Base-by-base conservation (phyloP, 2,888 invertebrate genomes). In the Eurois occulta region DNA sequence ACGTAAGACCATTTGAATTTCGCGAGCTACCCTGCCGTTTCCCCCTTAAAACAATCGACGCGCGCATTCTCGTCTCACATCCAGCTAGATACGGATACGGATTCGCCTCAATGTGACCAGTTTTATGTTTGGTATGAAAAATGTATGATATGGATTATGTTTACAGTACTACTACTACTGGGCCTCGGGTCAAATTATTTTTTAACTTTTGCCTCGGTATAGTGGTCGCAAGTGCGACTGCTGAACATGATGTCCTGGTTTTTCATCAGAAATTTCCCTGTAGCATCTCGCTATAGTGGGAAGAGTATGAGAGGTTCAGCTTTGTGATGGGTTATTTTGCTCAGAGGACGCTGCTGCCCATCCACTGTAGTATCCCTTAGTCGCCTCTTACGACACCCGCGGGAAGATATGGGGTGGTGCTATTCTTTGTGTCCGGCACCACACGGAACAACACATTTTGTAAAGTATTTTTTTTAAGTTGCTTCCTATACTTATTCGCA, bases 361-460 rank as follows among this genome's bases (percentile, higher is more conserved):
- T 75, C 52, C 48, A 75, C 48, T n/a, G 3, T 43, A n/a, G 10
- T 28, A 38, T 28, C 76, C 81, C 80, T 85, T 69, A 83, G 83
- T 83, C 83, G 83, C 72, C 76, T 83, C 24, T 76, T 85, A 83
- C 83, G 83, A 83, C 83, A 84, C 85, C 83, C 85, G 65, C n/a
- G 76, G 85, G 73, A 66, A 38, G 66, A 58, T 24, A 76, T 2
- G 85, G 85, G 73, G 76, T 80, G 73, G 58, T 75, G 60, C 72
- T 83, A 85, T 85, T 72, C 75, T 72, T 85, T 75, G 65, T 35
- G 58, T 75, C 80, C 83, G 83, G 21, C 83, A 83, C 83, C 77
- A 80, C 83, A 69, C 80, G 67, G 83, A 58, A 52, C 77, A 8
- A n/a, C 1, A 41, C 5, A n/a, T 10, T 8, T 58, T 28, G 2